These are phyloP conservation scores for Acronicta alni DNA, from an alignment of 2,888 invertebrate genomes.

Conservation along the genomic window DNA sequence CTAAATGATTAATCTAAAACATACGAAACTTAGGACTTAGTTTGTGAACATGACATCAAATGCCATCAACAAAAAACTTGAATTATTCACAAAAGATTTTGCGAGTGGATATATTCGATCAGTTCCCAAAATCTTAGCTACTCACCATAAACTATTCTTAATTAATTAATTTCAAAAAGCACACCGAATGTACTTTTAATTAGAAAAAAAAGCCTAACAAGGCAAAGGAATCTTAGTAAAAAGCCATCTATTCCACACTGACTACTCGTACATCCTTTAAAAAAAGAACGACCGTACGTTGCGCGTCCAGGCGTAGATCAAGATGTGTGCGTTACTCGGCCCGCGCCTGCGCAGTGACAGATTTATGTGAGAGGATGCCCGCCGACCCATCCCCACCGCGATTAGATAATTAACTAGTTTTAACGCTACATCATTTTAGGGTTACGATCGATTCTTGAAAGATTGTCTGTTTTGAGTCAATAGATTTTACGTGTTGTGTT, in stretches of 20 bases:
- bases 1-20: too few species aligned
- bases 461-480: neutral
- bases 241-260: constrained; percentile 32
- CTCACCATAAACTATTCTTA: too few species aligned
- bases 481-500: constrained; percentile 3
- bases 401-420: constrained; percentile 83
- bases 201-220: constrained; percentile 33
- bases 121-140: too few species aligned
- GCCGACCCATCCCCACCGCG: constrained; percentile 54
- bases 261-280: constrained; percentile 28
- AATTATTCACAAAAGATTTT: too few species aligned
- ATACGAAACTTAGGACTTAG: too few species aligned
- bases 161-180: too few species aligned
- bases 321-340: constrained; percentile 83
- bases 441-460: constrained; percentile 12
- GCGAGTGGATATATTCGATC: too few species aligned
- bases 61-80: too few species aligned
- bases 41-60: too few species aligned
- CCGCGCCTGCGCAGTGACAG: constrained; percentile 76
- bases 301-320: constrained; percentile 66
- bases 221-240: constrained; percentile 34
- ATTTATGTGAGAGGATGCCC: constrained; percentile 83
- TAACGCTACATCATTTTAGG: constrained; percentile 46
- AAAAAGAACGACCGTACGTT: constrained; percentile 31
- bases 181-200: constrained; percentile 10